Percentiles rank a stretch among this genome's conserved stretches.
Evolutionary conservation across 2,888 invertebrate genomes (phyloP).

Genomic region (Bruchidius siliquastri): DNA sequence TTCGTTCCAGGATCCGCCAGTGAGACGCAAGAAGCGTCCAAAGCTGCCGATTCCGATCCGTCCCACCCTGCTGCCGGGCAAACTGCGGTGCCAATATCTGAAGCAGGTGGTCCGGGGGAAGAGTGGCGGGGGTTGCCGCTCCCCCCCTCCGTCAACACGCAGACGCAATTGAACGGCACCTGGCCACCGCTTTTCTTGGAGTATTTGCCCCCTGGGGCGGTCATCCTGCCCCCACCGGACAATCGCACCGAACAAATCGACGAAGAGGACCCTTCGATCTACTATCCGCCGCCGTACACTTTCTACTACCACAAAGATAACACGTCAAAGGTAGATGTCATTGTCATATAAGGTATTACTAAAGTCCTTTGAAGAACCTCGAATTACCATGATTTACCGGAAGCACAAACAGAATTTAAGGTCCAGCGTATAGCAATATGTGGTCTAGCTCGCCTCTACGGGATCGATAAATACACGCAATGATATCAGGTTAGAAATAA

Average conservation of each 20-base stretch:
- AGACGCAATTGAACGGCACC: slow-evolving; percentile 37
- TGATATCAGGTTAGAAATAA: no score
- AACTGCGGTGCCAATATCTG: slow-evolving; percentile 60
- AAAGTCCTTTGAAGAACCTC: no score
- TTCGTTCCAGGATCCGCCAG: background rate
- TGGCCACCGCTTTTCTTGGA: slow-evolving; percentile 49
- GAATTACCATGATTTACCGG: no score
- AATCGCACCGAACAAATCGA: slow-evolving; percentile 67
- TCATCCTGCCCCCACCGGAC: slow-evolving; percentile 49
- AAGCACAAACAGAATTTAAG: no score
- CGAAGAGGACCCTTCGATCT: slow-evolving; percentile 87
- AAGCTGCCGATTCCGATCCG: slow-evolving; percentile 57
- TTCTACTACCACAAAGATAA: slow-evolving; percentile 76
- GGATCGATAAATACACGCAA: no score
- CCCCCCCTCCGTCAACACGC: slow-evolving; percentile 44
- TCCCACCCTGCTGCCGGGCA: slow-evolving; percentile 64
- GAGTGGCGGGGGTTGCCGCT: slow-evolving; percentile 50
- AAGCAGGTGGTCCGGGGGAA: slow-evolving; percentile 51
- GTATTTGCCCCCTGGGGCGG: slow-evolving; percentile 60
- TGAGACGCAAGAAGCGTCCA: slow-evolving; percentile 48
- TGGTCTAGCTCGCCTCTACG: no score
- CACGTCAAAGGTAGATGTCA: slow-evolving; percentile 48
- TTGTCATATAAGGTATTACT: background rate
- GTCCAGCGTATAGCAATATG: no score
- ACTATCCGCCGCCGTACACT: slow-evolving; percentile 88